Percentiles rank a stretch among this genome's conserved stretches.
Conservation (phyloP, 2,888 invertebrate genomes). For the Dioctria linearis region DNA sequence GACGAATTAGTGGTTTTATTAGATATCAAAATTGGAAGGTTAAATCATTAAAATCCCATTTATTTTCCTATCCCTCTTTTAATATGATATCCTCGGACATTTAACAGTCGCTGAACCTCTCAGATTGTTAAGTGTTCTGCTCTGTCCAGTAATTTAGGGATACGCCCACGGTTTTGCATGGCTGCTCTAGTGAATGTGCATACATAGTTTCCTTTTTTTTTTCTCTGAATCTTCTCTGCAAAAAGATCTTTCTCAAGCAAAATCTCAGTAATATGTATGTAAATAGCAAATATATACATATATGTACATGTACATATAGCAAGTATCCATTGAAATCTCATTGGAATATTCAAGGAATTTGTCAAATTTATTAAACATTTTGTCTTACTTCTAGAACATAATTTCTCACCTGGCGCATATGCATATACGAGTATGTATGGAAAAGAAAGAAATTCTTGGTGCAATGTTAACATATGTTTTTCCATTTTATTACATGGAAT, state of each 20-base stretch:
- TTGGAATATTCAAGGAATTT: constrained; percentile 3
- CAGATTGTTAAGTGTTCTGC: constrained; percentile 24
- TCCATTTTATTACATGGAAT: constrained; percentile 59
- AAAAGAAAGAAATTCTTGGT: constrained; percentile 55
- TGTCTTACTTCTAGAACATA: constrained; percentile 39
- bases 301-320: no score
- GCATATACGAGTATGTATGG: background rate
- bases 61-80: constrained; percentile 54
- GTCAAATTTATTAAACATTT: constrained; percentile 32
- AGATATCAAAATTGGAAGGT: constrained; percentile 58
- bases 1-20: constrained; percentile 59
- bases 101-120: constrained; percentile 28
- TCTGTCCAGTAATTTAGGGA: constrained; percentile 41
- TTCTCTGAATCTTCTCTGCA: no score
- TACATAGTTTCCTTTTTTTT: constrained; percentile 24
- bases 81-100: constrained; percentile 30
- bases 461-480: constrained; percentile 58
- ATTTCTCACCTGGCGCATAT: constrained; percentile 44
- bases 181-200: constrained; percentile 21
- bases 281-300: no score
- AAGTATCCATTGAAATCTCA: no score
- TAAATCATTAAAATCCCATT: constrained; percentile 59
- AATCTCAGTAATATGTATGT: no score
- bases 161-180: constrained; percentile 51
- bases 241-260: no score